Evolutionary conservation across 1,140 invertebrate species (phyloP).

Genomic region (Nasonia giraulti): DNA sequence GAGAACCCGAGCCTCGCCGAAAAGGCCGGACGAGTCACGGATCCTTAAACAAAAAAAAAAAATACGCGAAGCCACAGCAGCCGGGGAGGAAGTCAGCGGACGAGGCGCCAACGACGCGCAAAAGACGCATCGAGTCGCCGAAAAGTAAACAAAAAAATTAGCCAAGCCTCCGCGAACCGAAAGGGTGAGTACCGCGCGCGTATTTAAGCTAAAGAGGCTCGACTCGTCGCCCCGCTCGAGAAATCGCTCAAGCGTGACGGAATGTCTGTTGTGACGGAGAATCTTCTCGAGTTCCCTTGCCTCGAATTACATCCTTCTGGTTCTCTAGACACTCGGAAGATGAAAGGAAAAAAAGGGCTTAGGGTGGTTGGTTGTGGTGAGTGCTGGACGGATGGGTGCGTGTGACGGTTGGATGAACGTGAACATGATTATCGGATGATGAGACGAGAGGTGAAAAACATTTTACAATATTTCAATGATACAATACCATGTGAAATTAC

Average conservation of each 20-base stretch:
- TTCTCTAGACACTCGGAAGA: slow-evolving; percentile 68
- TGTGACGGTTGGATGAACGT: slow-evolving; percentile 33
- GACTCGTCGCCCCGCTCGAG: slow-evolving; percentile 59
- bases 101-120: slow-evolving; percentile 32
- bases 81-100: slow-evolving; percentile 17
- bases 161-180: slow-evolving; percentile 54
- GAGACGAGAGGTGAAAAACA: slow-evolving; percentile 35
- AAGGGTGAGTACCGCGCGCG: slow-evolving; percentile 42
- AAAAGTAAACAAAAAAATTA: slow-evolving; percentile 48
- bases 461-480: slow-evolving; percentile 44
- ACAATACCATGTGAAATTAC: slow-evolving; percentile 45
- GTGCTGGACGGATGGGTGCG: background rate
- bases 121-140: slow-evolving; percentile 38
- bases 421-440: slow-evolving; percentile 38
- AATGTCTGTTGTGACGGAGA: slow-evolving; percentile 21
- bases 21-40: slow-evolving; percentile 32
- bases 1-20: slow-evolving; percentile 17
- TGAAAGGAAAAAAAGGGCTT: slow-evolving; percentile 57
- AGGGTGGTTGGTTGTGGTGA: background rate
- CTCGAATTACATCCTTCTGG: slow-evolving; percentile 40
- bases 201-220: slow-evolving; percentile 15
- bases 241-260: slow-evolving; percentile 68
- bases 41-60: background rate
- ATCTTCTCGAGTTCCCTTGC: slow-evolving; percentile 36
- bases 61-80: slow-evolving; percentile 38